phyloP scores from a whole-genome alignment of 2,113 vertebrate genomes.

The Neolamprologus sp. region DNA sequence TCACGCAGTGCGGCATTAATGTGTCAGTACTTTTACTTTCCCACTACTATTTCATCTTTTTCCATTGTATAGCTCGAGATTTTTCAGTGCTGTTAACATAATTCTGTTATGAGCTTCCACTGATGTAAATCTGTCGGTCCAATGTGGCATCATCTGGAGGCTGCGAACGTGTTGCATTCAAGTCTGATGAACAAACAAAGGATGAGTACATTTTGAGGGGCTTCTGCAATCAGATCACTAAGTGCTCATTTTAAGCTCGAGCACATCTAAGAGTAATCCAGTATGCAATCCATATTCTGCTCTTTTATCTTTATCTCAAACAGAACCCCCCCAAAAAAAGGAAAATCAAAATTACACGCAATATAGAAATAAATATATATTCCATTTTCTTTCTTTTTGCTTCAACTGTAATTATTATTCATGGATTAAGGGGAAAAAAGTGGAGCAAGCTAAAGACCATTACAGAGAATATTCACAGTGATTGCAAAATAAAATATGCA shows the following conservation, averaged over 20 bases:
- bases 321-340: background rate
- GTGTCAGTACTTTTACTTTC: background rate
- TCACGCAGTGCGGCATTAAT: background rate
- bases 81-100: background rate
- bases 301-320: slow-evolving; percentile 35
- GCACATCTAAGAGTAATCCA: slow-evolving; percentile 11
- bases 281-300: background rate
- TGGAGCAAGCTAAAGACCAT: slow-evolving; percentile 13
- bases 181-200: slow-evolving; percentile 28
- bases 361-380: background rate
- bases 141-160: background rate
- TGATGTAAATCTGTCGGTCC: background rate
- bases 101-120: background rate
- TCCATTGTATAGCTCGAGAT: background rate
- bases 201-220: background rate
- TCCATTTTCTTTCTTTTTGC: background rate
- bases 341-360: background rate
- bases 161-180: background rate
- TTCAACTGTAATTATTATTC: slow-evolving; percentile 8
- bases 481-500: slow-evolving; percentile 4
- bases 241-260: slow-evolving; percentile 23
- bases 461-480: slow-evolving; percentile 16
- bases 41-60: background rate
- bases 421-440: background rate
- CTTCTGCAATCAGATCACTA: slow-evolving; percentile 13